Percentiles rank a stretch among this genome's conserved stretches.
Evolutionary conservation across 2,113 vertebrate genomes (phyloP).

Genomic region (Dascyllus trimaculatus): DNA sequence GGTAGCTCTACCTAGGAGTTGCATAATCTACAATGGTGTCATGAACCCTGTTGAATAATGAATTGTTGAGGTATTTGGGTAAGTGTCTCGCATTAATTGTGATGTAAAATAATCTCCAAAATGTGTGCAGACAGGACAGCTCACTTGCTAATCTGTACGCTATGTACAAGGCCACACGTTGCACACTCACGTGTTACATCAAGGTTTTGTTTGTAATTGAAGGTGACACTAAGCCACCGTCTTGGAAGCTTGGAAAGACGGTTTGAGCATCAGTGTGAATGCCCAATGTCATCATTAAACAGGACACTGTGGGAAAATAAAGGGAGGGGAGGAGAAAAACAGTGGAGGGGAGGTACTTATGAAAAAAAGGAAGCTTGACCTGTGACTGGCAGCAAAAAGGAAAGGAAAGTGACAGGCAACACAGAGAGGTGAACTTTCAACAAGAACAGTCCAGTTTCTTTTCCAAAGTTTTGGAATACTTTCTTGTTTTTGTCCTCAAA

Average conservation of each 20-base stretch:
- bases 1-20: too few species aligned
- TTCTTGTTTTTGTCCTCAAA: background rate
- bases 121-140: slow-evolving; percentile 7
- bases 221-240: slow-evolving; percentile 67
- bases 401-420: background rate
- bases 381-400: slow-evolving; percentile 11
- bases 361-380: background rate
- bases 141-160: slow-evolving; percentile 33
- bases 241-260: slow-evolving; percentile 32
- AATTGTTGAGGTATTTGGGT: background rate
- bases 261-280: slow-evolving; percentile 11
- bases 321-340: slow-evolving; percentile 2
- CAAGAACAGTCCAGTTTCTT: background rate
- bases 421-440: background rate
- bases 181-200: slow-evolving; percentile 52
- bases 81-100: background rate
- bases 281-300: slow-evolving; percentile 40
- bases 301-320: slow-evolving; percentile 1
- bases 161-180: slow-evolving; percentile 1
- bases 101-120: slow-evolving; percentile 23
- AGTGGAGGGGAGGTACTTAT: background rate
- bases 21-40: too few species aligned
- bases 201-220: slow-evolving; percentile 47
- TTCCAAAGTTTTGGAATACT: background rate
- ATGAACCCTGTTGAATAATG: slow-evolving; percentile 1